phyloP scores from a whole-genome alignment of 2,888 invertebrate genomes.

The Therioaphis trifolii region DNA sequence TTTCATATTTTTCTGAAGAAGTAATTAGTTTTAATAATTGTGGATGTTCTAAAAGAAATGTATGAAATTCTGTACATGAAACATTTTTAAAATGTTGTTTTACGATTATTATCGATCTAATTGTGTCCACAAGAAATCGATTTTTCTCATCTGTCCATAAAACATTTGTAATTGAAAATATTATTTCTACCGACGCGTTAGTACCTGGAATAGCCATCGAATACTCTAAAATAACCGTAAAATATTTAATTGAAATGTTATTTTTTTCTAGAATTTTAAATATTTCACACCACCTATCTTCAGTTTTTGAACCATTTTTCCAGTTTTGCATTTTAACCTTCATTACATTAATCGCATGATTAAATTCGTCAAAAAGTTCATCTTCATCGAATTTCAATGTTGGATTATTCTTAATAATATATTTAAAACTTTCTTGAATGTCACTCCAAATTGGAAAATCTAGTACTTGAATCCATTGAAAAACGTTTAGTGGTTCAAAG shows the following conservation, averaged over 20 bases:
- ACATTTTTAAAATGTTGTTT: neutral
- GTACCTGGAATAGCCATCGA: no score
- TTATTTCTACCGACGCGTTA: no score
- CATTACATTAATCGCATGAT: conserved; percentile 17
- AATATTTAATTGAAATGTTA: neutral
- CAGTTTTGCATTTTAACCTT: conserved; percentile 25
- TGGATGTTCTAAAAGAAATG: neutral
- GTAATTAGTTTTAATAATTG: neutral
- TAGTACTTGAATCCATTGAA: conserved; percentile 8
- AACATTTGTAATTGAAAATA: no score
- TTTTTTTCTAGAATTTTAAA: conserved; percentile 22
- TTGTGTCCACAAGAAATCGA: no score
- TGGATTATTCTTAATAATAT: conserved; percentile 22
- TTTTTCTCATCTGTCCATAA: no score
- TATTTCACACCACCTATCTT: conserved; percentile 30
- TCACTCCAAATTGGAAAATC: neutral
- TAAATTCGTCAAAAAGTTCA: conserved; percentile 7
- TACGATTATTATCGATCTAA: no score
- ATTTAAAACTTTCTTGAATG: neutral
- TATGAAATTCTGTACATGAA: conserved; percentile 5
- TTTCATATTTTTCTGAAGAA: conserved; percentile 15
- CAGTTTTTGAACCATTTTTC: conserved; percentile 40
- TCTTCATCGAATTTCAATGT: neutral
- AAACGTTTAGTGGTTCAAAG: conserved; percentile 1
- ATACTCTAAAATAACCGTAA: neutral